Base-by-base conservation (phyloP, 2,888 invertebrate species). In the Sepioteuthis lessoniana region DNA sequence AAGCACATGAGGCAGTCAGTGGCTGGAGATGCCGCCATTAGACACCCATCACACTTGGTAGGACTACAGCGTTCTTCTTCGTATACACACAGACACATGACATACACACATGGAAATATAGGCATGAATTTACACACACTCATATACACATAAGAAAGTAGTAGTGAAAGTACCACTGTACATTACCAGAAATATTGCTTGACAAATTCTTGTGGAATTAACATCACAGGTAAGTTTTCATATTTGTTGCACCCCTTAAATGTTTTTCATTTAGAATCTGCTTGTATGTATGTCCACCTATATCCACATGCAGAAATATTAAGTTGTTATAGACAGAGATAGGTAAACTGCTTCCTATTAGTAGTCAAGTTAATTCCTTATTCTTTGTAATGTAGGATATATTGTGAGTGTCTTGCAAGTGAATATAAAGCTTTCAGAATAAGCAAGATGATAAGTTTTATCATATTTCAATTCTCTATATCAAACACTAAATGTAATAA, bases 21-120 rank as follows among this genome's bases (percentile, higher is more conserved):
- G 76, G 76, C 76, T 76, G 76, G 76, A 76, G n/a, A 76, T 76
- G n/a, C 76, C 76, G 76, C 76, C 76, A 76, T 76, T 76, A 76
- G 76, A 76, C 76, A 76, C 76, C 76, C 76, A 76, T 76, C 76
- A 76, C 76, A 76, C n/a, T 35, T 76, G n/a, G 76, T 76, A 76
- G 76, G 76, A 76, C 76, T 76, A 76, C 76, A 76, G 76, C 25
- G n/a, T 76, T 76, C 35, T 76, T 76, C 76, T 35, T n/a, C 76
- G 16, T 76, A 76, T 76, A 76, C 76, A 76, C 35, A 76, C n/a
- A 76, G 1, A 76, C 35, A 76, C n/a, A n/a, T n/a, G 10, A 76
- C 2, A 76, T n/a, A 76, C 76, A 76, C 35, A 76, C 25, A 55
- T 55, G 55, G 76, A 76, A 35, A 35, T 16, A n/a, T 76, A 35